Conservation (phyloP, 2,113 vertebrate species). For the Noturus placidus region DNA sequence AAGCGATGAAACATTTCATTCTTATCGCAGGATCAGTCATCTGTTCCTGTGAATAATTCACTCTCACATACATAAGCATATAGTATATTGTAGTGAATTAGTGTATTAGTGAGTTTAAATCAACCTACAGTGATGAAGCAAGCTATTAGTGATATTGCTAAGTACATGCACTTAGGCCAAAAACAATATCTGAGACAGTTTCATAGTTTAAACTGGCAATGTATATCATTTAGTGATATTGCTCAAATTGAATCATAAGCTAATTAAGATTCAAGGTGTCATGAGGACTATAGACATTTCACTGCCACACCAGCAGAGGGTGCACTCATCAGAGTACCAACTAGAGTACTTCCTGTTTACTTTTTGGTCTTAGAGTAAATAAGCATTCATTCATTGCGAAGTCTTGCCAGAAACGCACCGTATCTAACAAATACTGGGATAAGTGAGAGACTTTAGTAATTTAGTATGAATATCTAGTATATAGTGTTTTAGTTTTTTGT, state of each 20-base stretch:
- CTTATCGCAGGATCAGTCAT: neutral
- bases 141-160: slow-evolving; percentile 14
- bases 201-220: neutral
- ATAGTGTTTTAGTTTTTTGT: no score
- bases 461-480: no score
- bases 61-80: neutral
- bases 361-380: neutral
- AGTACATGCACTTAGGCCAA: neutral
- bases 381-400: neutral
- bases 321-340: neutral
- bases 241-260: neutral
- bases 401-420: neutral
- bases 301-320: slow-evolving; percentile 7
- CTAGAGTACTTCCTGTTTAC: neutral
- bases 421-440: no score
- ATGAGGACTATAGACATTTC: no score
- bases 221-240: neutral
- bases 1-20: slow-evolving; percentile 34
- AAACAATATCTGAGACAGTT: neutral
- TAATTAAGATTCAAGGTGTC: neutral
- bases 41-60: slow-evolving; percentile 8
- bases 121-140: neutral
- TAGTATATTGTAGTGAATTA: slow-evolving; percentile 4
- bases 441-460: no score
- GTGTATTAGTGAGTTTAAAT: neutral